Percentiles rank a stretch among this genome's conserved stretches.
Conservation (phyloP, 2,888 invertebrate species). For the Achlya flavicornis region DNA sequence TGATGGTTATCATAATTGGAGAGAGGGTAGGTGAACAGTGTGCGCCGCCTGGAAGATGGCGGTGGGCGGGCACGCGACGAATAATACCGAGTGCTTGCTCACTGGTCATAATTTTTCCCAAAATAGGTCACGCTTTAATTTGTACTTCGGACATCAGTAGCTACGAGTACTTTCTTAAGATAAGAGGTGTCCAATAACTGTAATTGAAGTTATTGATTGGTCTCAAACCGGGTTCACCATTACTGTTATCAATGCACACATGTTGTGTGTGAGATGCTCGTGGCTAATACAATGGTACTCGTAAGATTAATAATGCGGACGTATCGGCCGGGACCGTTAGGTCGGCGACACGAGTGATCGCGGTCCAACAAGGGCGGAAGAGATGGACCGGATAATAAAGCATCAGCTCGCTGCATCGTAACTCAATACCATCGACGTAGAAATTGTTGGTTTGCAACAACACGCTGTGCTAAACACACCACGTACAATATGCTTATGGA, state of each 20-base stretch:
- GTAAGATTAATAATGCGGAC: slow-evolving; percentile 81
- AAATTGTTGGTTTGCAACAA: slow-evolving; percentile 72
- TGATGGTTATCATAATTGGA: slow-evolving; percentile 84
- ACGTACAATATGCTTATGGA: slow-evolving; percentile 58
- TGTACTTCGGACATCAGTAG: slow-evolving; percentile 25
- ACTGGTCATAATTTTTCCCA: slow-evolving; percentile 21
- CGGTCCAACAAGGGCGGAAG: slow-evolving; percentile 80
- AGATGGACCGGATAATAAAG: slow-evolving; percentile 80
- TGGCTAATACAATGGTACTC: slow-evolving; percentile 78
- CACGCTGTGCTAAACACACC: slow-evolving; percentile 54
- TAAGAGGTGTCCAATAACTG: slow-evolving; percentile 66
- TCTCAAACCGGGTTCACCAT: slow-evolving; percentile 65
- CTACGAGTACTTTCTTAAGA: slow-evolving; percentile 32
- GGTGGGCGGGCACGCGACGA: slow-evolving; percentile 70
- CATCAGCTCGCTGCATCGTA: slow-evolving; percentile 73
- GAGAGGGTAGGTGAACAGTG: slow-evolving; percentile 76
- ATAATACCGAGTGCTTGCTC: slow-evolving; percentile 45
- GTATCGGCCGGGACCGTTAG: slow-evolving; percentile 71
- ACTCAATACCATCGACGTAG: slow-evolving; percentile 75
- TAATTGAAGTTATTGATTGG: slow-evolving; percentile 74
- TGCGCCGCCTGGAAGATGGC: slow-evolving; percentile 64
- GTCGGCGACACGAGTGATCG: slow-evolving; percentile 75
- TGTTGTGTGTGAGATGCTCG: slow-evolving; percentile 66
- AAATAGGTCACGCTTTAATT: slow-evolving; percentile 28
- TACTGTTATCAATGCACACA: slow-evolving; percentile 77